These are phyloP conservation scores for Oryzias woworae DNA, from an alignment of 2,113 vertebrate genomes.

Conservation along the genomic window DNA sequence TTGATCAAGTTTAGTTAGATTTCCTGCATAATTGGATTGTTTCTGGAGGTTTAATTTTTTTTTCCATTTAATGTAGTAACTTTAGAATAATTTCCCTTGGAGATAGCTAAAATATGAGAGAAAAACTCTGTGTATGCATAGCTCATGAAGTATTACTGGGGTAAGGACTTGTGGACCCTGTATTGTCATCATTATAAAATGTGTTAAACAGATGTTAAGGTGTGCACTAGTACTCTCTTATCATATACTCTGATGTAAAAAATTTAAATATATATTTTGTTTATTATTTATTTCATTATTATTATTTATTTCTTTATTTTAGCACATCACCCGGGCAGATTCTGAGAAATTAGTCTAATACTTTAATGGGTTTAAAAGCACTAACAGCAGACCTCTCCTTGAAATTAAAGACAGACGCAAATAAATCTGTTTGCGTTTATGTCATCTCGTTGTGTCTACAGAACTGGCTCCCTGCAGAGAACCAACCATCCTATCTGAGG, in stretches of 20 bases:
- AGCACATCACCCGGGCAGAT: background rate
- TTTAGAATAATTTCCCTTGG: slow-evolving; percentile 8
- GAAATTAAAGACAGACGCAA: slow-evolving; percentile 51
- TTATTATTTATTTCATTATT: no score
- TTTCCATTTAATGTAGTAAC: slow-evolving; percentile 21
- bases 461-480: slow-evolving; percentile 52
- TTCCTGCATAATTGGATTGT: background rate
- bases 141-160: slow-evolving; percentile 22
- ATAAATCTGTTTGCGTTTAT: slow-evolving; percentile 64
- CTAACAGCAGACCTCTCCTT: slow-evolving; percentile 18
- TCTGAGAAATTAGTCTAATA: slow-evolving; percentile 24
- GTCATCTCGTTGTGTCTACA: slow-evolving; percentile 55
- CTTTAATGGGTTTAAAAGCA: slow-evolving; percentile 16
- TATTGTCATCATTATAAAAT: slow-evolving; percentile 20
- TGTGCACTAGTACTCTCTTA: background rate
- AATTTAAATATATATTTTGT: no score
- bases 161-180: slow-evolving; percentile 2
- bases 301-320: no score
- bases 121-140: slow-evolving; percentile 12
- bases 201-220: slow-evolving; percentile 12
- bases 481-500: slow-evolving; percentile 50
- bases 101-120: slow-evolving; percentile 32
- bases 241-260: background rate
- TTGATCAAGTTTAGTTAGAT: background rate
- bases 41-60: slow-evolving; percentile 15